These are phyloP conservation scores for Salpingus planirostris DNA, from an alignment of 2,888 invertebrate species.

Conservation along the genomic window DNA sequence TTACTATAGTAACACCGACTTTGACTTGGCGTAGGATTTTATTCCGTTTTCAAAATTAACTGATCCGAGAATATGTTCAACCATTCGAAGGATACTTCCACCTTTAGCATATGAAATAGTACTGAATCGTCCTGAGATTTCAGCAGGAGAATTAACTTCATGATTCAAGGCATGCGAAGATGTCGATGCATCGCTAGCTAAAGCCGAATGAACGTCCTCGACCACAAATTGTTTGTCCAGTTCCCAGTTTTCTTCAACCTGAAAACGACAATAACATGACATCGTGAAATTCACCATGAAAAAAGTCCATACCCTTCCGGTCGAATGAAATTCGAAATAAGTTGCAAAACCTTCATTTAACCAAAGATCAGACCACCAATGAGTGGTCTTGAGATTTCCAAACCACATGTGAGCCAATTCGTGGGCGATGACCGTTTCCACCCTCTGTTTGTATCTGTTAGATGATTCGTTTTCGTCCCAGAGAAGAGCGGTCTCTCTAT, in stretches of 20 bases:
- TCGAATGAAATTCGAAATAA: conserved; percentile 62
- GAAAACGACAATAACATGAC: too few relatives aligned
- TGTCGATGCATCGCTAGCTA: conserved; percentile 11
- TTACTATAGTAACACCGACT: too few relatives aligned
- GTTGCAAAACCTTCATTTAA: conserved; percentile 67
- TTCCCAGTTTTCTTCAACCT: conserved; percentile 45
- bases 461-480: conserved; percentile 42
- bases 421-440: conserved; percentile 62
- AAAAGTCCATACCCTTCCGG: too few relatives aligned
- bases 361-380: conserved; percentile 70
- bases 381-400: conserved; percentile 64
- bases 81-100: too few relatives aligned
- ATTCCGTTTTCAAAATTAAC: conserved; percentile 48
- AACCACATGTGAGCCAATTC: conserved; percentile 81
- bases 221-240: conserved; percentile 57
- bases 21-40: conserved; percentile 44
- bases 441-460: conserved; percentile 51
- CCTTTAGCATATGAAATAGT: conserved; percentile 23
- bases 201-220: conserved; percentile 52
- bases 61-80: conserved; percentile 52
- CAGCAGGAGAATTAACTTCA: conserved; percentile 5
- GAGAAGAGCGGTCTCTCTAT: too few relatives aligned
- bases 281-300: too few relatives aligned
- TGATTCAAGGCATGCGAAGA: conserved; percentile 10
- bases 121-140: conserved; percentile 15